A percentile compares a stretch with the other conserved stretches of the same genome.
Conservation (phyloP, 1,140 invertebrate species). For the Apis dorsata region DNA sequence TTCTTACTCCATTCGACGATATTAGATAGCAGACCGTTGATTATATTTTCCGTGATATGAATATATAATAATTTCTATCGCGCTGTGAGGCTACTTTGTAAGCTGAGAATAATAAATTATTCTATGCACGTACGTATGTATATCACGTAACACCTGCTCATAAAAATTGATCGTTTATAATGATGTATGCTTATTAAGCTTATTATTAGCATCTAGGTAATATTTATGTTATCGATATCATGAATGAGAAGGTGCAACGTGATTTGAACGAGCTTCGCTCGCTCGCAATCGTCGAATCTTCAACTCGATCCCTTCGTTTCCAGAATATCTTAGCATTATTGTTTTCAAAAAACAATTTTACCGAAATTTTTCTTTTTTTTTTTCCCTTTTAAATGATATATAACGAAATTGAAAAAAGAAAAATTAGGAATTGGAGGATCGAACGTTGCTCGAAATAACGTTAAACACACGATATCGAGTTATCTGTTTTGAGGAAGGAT, state of each 20-base stretch:
- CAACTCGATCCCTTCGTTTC: too few relatives aligned
- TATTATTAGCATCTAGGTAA: conserved; percentile 39
- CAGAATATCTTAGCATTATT: background rate
- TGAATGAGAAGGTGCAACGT: background rate
- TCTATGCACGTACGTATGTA: too few relatives aligned
- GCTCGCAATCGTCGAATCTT: too few relatives aligned
- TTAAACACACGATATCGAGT: background rate
- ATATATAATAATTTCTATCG: conserved; percentile 39
- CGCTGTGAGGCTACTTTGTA: background rate
- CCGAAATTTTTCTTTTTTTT: too few relatives aligned
- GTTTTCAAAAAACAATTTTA: too few relatives aligned
- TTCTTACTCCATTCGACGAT: background rate
- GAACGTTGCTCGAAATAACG: too few relatives aligned
- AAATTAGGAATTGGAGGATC: too few relatives aligned
- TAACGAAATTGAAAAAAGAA: too few relatives aligned
- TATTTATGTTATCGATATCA: conserved; percentile 43
- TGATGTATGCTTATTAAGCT: conserved; percentile 2
- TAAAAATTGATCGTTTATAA: conserved; percentile 23
- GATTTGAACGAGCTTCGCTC: too few relatives aligned
- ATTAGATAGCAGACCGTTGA: background rate
- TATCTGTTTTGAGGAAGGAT: background rate
- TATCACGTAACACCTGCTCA: background rate
- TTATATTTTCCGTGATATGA: conserved; percentile 26
- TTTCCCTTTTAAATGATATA: too few relatives aligned
- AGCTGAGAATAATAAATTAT: conserved; percentile 44